Conservation (phyloP, 2,888 invertebrate genomes). For the Vannuccia rotundouncinata region DNA sequence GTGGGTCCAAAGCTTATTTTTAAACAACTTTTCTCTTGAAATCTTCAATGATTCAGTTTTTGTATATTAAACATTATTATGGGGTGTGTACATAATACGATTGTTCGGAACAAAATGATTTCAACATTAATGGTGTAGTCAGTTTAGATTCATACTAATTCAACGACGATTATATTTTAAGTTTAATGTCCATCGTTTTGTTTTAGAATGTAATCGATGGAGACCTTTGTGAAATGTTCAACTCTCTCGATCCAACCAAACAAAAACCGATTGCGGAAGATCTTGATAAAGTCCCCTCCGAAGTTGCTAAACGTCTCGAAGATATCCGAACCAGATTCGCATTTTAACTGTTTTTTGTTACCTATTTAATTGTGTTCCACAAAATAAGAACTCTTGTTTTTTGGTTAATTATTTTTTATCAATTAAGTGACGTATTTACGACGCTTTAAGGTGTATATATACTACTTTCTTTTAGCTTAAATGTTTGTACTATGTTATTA, state of each 20-base stretch:
- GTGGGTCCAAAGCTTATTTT: constrained; percentile 57
- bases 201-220: constrained; percentile 91
- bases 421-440: background rate
- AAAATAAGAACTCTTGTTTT: background rate
- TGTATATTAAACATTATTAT: no score
- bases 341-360: constrained; percentile 65
- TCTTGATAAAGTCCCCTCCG: constrained; percentile 85
- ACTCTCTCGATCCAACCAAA: constrained; percentile 82
- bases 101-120: no score
- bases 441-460: background rate
- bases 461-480: background rate
- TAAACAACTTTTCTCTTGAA: background rate
- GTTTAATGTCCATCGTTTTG: no score
- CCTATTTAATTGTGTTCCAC: background rate
- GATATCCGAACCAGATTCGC: constrained; percentile 97
- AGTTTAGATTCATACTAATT: no score
- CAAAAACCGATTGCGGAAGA: constrained; percentile 91
- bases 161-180: no score
- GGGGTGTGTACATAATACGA: no score
- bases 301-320: constrained; percentile 95
- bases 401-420: no score
- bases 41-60: no score
- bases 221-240: constrained; percentile 96
- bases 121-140: no score
- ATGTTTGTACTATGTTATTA: background rate